Percentiles rank a stretch among this genome's conserved stretches.
Evolutionary conservation across 2,888 invertebrate genomes (phyloP).

Genomic region (Dichetophora obliterata): DNA sequence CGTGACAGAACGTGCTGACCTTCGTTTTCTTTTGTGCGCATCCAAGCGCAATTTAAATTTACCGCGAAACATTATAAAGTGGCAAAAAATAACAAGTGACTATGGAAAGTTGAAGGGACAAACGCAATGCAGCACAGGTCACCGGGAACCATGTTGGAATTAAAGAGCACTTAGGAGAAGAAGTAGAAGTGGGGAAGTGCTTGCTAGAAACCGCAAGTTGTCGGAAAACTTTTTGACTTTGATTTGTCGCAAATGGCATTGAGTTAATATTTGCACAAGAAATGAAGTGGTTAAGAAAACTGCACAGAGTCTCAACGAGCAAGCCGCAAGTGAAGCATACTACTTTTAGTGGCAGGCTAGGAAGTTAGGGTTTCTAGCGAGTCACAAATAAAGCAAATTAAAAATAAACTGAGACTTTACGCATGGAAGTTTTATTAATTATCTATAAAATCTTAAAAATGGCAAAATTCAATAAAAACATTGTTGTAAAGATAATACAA

Average conservation of each 20-base stretch:
- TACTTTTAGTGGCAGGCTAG: too few relatives aligned
- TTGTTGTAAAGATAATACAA: too few relatives aligned
- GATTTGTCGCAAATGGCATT: constrained; percentile 18
- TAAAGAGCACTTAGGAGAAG: neutral
- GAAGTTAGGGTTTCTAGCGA: neutral
- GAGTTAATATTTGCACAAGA: constrained; percentile 32
- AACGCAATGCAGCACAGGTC: neutral
- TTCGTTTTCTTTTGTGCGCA: constrained; percentile 19
- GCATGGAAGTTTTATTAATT: too few relatives aligned
- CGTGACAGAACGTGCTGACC: constrained; percentile 13
- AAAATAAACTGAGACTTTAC: neutral
- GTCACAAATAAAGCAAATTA: neutral
- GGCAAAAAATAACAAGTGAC: neutral
- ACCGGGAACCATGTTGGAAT: neutral
- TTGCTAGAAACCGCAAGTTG: neutral
- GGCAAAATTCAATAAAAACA: too few relatives aligned
- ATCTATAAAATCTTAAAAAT: too few relatives aligned
- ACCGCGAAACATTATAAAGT: neutral
- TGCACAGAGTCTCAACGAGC: neutral
- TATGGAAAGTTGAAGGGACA: too few relatives aligned
- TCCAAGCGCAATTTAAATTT: constrained; percentile 20
- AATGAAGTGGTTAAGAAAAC: constrained; percentile 30
- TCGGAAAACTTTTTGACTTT: constrained; percentile 19
- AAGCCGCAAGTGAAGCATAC: neutral
- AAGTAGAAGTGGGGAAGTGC: neutral